phyloP scores from a whole-genome alignment of 2,113 vertebrate genomes.

The Rostratula benghalensis region DNA sequence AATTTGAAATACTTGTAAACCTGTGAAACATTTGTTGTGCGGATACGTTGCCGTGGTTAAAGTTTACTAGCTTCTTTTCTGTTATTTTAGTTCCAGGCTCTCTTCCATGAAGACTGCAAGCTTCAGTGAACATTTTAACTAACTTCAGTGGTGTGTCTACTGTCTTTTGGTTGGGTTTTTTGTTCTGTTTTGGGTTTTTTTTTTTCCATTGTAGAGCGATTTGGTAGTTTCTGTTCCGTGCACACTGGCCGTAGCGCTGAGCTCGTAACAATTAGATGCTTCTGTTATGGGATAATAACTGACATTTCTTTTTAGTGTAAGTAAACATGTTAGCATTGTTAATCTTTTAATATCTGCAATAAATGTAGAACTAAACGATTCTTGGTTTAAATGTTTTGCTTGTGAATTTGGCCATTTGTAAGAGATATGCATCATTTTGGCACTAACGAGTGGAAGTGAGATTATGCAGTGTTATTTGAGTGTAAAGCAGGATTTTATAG shows the following conservation, averaged over 20 bases:
- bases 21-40: background rate
- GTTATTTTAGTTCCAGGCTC: conserved; percentile 74
- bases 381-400: conserved; percentile 34
- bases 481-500: background rate
- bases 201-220: conserved; percentile 36
- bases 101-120: conserved; percentile 69
- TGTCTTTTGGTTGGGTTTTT: conserved; percentile 59
- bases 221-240: conserved; percentile 46
- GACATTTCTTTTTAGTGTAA: conserved; percentile 49
- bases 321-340: conserved; percentile 62
- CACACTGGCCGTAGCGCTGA: conserved; percentile 32
- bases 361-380: conserved; percentile 64
- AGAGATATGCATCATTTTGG: background rate
- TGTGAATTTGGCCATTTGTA: conserved; percentile 14
- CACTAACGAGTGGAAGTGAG: background rate
- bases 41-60: background rate
- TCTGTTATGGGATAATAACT: conserved; percentile 44
- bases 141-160: conserved; percentile 61
- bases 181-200: background rate
- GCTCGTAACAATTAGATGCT: conserved; percentile 38
- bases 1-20: background rate
- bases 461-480: background rate
- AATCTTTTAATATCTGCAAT: conserved; percentile 64
- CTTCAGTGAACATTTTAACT: conserved; percentile 69
- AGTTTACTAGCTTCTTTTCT: conserved; percentile 69